A percentile compares a stretch with the other conserved stretches of the same genome.
phyloP scores from a whole-genome alignment of 2,113 vertebrate species.

The Pluvialis apricaria region DNA sequence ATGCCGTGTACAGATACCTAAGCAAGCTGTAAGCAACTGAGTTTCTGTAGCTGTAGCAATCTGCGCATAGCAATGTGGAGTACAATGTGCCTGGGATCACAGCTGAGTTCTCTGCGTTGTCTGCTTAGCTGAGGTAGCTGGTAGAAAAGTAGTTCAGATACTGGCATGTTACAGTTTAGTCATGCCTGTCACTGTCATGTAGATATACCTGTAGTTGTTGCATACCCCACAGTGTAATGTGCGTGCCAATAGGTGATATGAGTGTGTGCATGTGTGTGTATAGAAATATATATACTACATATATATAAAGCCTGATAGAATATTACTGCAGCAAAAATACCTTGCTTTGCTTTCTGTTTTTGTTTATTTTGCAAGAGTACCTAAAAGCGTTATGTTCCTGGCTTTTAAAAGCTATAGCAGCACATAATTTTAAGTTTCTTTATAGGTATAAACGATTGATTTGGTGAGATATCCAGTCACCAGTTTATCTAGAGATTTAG shows the following conservation, averaged over 20 bases:
- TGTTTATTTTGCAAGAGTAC: neutral
- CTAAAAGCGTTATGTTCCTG: fast-evolving
- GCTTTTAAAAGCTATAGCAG: neutral
- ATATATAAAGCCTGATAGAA: neutral
- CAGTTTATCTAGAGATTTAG: neutral
- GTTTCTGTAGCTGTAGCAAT: neutral
- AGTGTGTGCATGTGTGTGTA: neutral
- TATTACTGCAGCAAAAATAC: neutral
- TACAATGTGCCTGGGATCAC: fast-evolving
- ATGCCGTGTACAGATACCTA: neutral
- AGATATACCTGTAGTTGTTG: neutral
- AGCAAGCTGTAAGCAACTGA: neutral
- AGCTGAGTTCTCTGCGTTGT: neutral
- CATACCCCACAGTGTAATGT: neutral
- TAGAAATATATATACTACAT: neutral
- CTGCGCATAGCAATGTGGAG: neutral
- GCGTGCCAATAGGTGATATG: neutral
- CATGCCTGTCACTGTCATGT: neutral
- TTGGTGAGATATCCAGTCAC: neutral
- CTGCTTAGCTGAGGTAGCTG: neutral
- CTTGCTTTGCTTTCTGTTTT: neutral
- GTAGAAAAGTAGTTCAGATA: neutral
- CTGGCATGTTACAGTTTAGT: neutral
- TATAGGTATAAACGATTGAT: neutral
- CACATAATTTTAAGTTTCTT: neutral